A percentile compares a stretch with the other conserved stretches of the same genome.
phyloP scores from a whole-genome alignment of 1,140 invertebrate genomes.

The Capitella teleta region DNA sequence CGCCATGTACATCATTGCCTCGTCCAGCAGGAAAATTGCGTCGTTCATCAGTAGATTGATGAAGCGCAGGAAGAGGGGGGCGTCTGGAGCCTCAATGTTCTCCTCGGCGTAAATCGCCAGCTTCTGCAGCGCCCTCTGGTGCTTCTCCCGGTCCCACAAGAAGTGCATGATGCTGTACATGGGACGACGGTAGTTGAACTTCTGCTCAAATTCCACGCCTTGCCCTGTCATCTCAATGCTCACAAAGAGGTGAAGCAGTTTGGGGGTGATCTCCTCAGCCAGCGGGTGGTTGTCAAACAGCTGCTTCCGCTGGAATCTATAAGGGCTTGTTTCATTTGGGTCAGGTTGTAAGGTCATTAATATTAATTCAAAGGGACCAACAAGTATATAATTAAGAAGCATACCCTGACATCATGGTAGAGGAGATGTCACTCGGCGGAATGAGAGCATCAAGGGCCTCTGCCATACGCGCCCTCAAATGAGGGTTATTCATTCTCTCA shows the following conservation, averaged over 20 bases:
- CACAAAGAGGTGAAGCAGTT: constrained; percentile 81
- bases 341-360: background rate
- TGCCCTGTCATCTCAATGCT: constrained; percentile 95
- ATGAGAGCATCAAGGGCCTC: constrained; percentile 67
- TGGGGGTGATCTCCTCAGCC: constrained; percentile 56
- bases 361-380: background rate
- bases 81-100: constrained; percentile 78
- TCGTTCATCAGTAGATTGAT: constrained; percentile 92
- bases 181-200: constrained; percentile 88
- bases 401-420: background rate
- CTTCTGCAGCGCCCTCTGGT: constrained; percentile 57
- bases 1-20: constrained; percentile 53
- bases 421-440: constrained; percentile 17
- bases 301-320: constrained; percentile 55
- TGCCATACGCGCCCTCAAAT: constrained; percentile 76
- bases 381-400: background rate
- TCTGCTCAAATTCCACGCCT: constrained; percentile 90
- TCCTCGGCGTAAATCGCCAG: constrained; percentile 68
- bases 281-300: constrained; percentile 68
- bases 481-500: constrained; percentile 75
- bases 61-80: constrained; percentile 84
- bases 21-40: constrained; percentile 84
- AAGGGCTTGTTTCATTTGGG: background rate
- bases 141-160: constrained; percentile 59
- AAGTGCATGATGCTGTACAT: constrained; percentile 91